Evolutionary conservation across 2,888 invertebrate species (phyloP).

Genomic region (Conops quadrifasciatus): DNA sequence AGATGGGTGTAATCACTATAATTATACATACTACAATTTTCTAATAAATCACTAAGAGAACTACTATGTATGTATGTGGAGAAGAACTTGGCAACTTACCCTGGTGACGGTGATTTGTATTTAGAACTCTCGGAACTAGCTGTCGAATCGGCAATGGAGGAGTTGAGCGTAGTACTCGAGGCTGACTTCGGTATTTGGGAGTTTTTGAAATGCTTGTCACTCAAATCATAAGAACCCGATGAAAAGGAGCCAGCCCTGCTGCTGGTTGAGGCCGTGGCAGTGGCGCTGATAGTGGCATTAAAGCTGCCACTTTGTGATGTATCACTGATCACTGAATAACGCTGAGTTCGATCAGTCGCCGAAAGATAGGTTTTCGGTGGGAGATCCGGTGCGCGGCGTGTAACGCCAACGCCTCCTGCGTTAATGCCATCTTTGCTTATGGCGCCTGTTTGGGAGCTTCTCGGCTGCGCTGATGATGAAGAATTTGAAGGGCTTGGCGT

Average conservation of each 20-base stretch:
- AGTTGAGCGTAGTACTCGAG: slow-evolving; percentile 55
- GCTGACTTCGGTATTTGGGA: slow-evolving; percentile 52
- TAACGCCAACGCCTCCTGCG: slow-evolving; percentile 21
- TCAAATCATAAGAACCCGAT: slow-evolving; percentile 33
- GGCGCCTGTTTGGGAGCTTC: slow-evolving; percentile 41
- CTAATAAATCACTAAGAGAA: background rate
- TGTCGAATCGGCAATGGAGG: slow-evolving; percentile 53
- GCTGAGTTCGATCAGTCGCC: slow-evolving; percentile 44
- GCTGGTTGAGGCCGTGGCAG: slow-evolving; percentile 7
- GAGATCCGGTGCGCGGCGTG: slow-evolving; percentile 53
- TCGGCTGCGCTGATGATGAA: slow-evolving; percentile 6
- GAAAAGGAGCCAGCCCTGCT: background rate
- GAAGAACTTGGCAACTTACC: slow-evolving; percentile 52
- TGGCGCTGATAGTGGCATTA: slow-evolving; percentile 24
- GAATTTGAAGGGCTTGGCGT: no score
- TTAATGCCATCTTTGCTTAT: slow-evolving; percentile 47
- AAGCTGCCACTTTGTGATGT: slow-evolving; percentile 52
- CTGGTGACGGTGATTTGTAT: slow-evolving; percentile 63
- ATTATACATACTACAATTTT: background rate
- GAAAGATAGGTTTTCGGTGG: slow-evolving; percentile 51
- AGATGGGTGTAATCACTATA: background rate
- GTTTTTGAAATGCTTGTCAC: slow-evolving; percentile 43
- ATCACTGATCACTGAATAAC: slow-evolving; percentile 57
- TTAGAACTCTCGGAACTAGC: slow-evolving; percentile 58
- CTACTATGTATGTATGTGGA: slow-evolving; percentile 38